A percentile compares a stretch with the other conserved stretches of the same genome.
These are phyloP conservation scores for Mugil cephalus DNA, from an alignment of 2,113 vertebrate species.

Conservation along the genomic window DNA sequence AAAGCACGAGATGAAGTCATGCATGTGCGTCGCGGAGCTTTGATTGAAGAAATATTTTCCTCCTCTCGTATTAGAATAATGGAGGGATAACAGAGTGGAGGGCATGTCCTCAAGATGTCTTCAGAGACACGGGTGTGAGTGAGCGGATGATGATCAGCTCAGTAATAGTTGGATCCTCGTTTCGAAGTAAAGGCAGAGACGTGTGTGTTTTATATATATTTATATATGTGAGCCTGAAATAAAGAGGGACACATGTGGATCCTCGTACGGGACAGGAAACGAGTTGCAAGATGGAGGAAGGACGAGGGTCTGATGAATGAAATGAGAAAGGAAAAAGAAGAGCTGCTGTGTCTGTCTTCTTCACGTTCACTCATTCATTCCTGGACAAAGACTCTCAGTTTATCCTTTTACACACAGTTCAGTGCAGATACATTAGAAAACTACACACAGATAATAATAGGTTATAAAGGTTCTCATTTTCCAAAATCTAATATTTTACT, in stretches of 20 bases:
- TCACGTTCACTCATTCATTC: no score
- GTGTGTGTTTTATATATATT: no score
- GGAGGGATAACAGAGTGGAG: slow-evolving; percentile 54
- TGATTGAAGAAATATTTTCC: slow-evolving; percentile 77
- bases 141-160: not conserved
- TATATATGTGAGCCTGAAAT: not conserved
- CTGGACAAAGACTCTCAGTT: no score
- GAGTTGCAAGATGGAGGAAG: slow-evolving; percentile 36
- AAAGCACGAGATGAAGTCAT: slow-evolving; percentile 69
- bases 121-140: slow-evolving; percentile 19
- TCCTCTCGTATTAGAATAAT: slow-evolving; percentile 58
- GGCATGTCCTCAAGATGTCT: slow-evolving; percentile 54
- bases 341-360: no score
- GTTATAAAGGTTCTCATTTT: no score
- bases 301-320: slow-evolving; percentile 25
- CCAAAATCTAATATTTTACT: no score
- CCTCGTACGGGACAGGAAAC: not conserved
- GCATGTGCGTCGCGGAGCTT: slow-evolving; percentile 70
- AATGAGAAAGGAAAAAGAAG: slow-evolving; percentile 42
- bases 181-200: no score
- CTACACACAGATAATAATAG: no score
- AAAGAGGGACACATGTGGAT: slow-evolving; percentile 34
- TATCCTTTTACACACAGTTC: no score
- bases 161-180: not conserved
- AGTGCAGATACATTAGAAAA: no score